These are phyloP conservation scores for Leistus spinibarbis DNA, from an alignment of 2,888 invertebrate species.

Conservation along the genomic window DNA sequence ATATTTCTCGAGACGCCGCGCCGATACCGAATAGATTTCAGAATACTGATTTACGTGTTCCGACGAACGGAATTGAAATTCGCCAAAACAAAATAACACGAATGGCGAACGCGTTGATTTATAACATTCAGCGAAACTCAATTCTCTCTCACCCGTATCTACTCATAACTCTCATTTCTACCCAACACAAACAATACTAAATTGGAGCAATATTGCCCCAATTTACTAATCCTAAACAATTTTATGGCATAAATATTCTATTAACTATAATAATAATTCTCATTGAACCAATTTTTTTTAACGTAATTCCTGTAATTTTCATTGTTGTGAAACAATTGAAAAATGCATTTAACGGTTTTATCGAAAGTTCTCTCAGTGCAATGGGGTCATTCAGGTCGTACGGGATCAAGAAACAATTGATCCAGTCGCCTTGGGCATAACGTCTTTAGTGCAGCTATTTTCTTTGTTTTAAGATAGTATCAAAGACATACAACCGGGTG, in stretches of 20 bases:
- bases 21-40: neutral
- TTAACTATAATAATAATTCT: too few species aligned
- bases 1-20: neutral
- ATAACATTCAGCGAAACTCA: too few species aligned
- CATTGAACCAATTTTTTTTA: too few species aligned
- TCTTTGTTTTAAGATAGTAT: neutral
- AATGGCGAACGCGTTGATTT: too few species aligned
- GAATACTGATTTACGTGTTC: slow-evolving; percentile 10
- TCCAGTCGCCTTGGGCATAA: neutral
- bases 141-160: too few species aligned
- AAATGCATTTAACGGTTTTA: neutral
- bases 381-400: neutral
- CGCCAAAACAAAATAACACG: neutral
- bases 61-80: slow-evolving; percentile 13
- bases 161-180: too few species aligned
- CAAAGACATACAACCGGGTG: neutral
- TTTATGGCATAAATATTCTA: too few species aligned
- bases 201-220: too few species aligned
- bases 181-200: too few species aligned
- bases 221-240: too few species aligned
- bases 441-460: neutral
- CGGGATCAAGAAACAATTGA: neutral
- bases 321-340: neutral
- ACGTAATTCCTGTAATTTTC: neutral
- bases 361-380: neutral